Base-by-base conservation (phyloP, 2,888 invertebrate species). In the Tenthredo amoena region DNA sequence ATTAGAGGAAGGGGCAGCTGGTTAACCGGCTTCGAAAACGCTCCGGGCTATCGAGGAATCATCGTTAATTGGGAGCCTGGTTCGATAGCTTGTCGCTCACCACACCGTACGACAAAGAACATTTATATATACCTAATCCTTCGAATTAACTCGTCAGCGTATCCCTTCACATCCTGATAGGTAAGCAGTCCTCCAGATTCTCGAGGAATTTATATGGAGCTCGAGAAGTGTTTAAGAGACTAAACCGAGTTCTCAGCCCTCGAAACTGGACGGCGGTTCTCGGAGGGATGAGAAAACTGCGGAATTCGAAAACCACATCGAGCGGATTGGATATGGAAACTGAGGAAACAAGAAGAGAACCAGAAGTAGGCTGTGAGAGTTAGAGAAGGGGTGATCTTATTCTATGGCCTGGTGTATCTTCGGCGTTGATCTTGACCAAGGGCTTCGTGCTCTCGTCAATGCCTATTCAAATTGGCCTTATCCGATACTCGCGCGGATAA, bases 391-490 rank as follows among this genome's bases (percentile, higher is more conserved):
- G 85, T 85, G 79, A 85, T 86, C 68, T 18, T 71, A 83, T 65
- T 65, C 65, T n/a, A 40, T 18, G n/a, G 71, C 3, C 43, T 21
- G 21, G 15, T 9, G 43, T 77, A 50, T 77, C 77, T 26, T 34
- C n/a, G 50, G 50, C 21, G 31, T 50, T 18, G 50, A 50, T 77
- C 68, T 68, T 34, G 18, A 21, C 68, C 55, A 34, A 50, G 21
- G 77, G 18, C 55, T 47, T 88, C 31, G 47, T 88, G 87, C 89
- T 89, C 88, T 89, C 87, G 88, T 89, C 90, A 91, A 92, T 91
- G 90, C 88, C 91, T 91, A 91, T 91, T 91, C 91, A 91, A 92
- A 92, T 91, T 91, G 90, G 89, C 88, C 90, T 91, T 91, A 92
- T 92, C 91, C 77, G 77, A 77, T 77, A 77, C 55, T 55, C 26